Evolutionary conservation across 2,797 vertebrate species (phyloP), one percentile per base, ranked within the genome.

Genomic region (Pelodytes ibericus): DNA sequence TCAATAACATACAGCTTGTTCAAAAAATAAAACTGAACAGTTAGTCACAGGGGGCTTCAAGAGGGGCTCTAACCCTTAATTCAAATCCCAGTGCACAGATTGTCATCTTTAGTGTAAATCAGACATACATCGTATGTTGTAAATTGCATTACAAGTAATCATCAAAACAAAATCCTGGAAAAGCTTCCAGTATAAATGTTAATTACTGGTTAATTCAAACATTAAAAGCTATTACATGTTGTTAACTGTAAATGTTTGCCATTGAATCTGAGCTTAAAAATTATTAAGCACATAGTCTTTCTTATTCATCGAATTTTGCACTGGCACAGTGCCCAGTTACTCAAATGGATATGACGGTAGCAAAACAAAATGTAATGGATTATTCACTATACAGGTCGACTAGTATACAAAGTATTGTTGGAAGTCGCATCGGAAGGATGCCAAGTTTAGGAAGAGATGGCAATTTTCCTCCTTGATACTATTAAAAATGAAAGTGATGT

Each of bases 181-280:
- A 1, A 22, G 49, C 4, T 53, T 2, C 8, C 2, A 9, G 22
- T 53, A 20, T 53, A 22, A 53, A 25, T 22, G 49, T 69, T 69
- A 57, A 69, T 69, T n/a, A 69, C 29, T 31, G 30, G 49, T 31
- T 57, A 69, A 69, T 57, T 69, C 24, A 69, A 69, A 24, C 47
- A 57, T 39, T 33, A 56, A n/a, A 36, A 22, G 66, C 25, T 69
- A 69, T 56, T 69, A n/a, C 31, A 39, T 57, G 51, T 25, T 44
- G 6, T 53, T 24, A 69, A 56, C 27, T 57, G 44, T 56, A 33
- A 15, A 18, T 16, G 0, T 31, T 20, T 57, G 49, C n/a, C 15
- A 57, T 51, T 25, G 51, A 69, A 36, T 68, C 1, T 22, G 49
- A 24, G 49, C 20, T 24, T 24, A 7, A 24, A 16, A 53, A 22